These are phyloP conservation scores for Micrastur ruficollis DNA, from an alignment of 2,797 vertebrate species.

Conservation along the genomic window DNA sequence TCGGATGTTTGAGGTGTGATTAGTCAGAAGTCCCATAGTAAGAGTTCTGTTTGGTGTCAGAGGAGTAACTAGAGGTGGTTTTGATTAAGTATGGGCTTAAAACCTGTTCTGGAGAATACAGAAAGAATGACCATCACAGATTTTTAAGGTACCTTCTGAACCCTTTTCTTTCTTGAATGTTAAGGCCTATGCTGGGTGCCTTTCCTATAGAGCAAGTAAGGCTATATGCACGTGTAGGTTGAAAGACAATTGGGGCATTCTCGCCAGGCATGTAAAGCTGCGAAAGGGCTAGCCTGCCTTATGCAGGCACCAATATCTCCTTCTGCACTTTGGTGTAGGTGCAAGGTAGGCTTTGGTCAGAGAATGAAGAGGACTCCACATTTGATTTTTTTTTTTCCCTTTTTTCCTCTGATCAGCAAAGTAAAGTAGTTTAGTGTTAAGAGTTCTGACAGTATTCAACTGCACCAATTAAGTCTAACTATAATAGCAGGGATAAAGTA, in stretches of 20 bases:
- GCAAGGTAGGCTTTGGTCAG: not conserved
- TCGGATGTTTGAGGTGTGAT: not conserved
- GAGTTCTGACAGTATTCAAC: not conserved
- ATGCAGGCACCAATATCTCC: fast-evolving
- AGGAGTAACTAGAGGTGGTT: not conserved
- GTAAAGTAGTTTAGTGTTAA: not conserved
- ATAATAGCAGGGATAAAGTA: not conserved
- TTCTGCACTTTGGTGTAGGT: not conserved
- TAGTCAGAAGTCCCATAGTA: not conserved
- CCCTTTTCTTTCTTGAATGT: not conserved
- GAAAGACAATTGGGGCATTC: not conserved
- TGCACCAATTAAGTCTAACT: not conserved
- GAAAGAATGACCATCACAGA: not conserved
- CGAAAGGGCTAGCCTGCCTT: not conserved
- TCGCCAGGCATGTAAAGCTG: fast-evolving
- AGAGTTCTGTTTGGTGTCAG: not conserved
- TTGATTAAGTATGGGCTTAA: not conserved
- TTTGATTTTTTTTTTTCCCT: too few relatives aligned
- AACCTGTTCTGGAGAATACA: not conserved
- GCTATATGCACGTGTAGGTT: not conserved
- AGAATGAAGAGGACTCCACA: fast-evolving
- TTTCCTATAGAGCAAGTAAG: not conserved
- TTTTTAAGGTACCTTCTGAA: not conserved
- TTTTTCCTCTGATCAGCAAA: not conserved
- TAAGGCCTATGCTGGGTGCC: not conserved